Evolutionary conservation across 1,140 invertebrate species (phyloP).

Genomic region (Chelonus insularis): DNA sequence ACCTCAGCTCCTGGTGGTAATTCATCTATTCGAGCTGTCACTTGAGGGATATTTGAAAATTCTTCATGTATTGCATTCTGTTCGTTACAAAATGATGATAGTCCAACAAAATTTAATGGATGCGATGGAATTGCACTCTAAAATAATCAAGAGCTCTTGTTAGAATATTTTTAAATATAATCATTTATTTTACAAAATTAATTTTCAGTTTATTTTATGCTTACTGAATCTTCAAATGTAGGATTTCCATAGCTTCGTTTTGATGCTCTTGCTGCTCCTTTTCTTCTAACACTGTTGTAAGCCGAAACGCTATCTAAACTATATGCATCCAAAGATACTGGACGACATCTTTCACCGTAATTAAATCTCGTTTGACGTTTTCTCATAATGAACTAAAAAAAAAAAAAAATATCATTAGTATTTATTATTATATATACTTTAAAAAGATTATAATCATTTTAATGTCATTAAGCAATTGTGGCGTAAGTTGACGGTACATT

Average conservation of each 20-base stretch:
- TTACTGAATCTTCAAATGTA: conserved; percentile 87
- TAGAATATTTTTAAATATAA: neutral
- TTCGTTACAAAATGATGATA: conserved; percentile 75
- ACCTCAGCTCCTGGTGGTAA: conserved; percentile 83
- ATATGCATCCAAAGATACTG: conserved; percentile 85
- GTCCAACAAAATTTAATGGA: conserved; percentile 72
- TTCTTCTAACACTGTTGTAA: conserved; percentile 74
- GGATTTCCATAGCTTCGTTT: conserved; percentile 89
- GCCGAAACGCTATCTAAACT: conserved; percentile 87
- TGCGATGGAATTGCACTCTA: conserved; percentile 71
- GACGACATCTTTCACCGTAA: conserved; percentile 83
- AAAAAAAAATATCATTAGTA: too few species aligned
- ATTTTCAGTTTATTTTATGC: conserved; percentile 38
- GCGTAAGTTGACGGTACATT: too few species aligned
- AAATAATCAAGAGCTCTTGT: conserved; percentile 34
- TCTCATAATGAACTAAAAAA: conserved; percentile 68
- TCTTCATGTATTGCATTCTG: conserved; percentile 75
- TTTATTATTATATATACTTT: too few species aligned
- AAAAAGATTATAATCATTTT: too few species aligned
- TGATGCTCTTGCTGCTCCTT: conserved; percentile 73
- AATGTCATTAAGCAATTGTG: too few species aligned
- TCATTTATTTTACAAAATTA: neutral
- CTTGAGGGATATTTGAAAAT: conserved; percentile 76
- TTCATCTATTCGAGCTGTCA: conserved; percentile 76
- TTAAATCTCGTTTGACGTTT: conserved; percentile 69